Evolutionary conservation across 2,888 invertebrate species (phyloP).

Genomic region (Acronicta psi): DNA sequence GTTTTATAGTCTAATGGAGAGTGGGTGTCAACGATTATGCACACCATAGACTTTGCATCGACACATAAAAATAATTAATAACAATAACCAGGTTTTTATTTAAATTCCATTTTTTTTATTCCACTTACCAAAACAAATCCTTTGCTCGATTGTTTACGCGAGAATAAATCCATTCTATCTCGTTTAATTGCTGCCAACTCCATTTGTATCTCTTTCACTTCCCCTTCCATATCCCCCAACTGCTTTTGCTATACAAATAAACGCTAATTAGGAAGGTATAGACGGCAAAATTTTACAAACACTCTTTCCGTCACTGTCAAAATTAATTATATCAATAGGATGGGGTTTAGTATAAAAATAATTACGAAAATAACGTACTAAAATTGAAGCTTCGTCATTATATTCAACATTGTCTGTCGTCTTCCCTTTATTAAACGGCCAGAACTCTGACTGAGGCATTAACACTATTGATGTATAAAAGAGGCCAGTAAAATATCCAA

Average conservation of each 20-base stretch:
- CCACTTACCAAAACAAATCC: slow-evolving; percentile 29
- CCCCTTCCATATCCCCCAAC: slow-evolving; percentile 80
- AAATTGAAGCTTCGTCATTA: slow-evolving; percentile 45
- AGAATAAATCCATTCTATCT: slow-evolving; percentile 65
- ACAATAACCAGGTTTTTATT: too few relatives aligned
- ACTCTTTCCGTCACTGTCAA: too few relatives aligned
- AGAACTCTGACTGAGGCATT: slow-evolving; percentile 79
- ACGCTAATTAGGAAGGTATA: not conserved
- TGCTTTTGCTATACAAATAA: slow-evolving; percentile 75
- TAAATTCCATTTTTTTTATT: not conserved
- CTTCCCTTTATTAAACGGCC: slow-evolving; percentile 68
- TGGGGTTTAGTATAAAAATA: too few relatives aligned
- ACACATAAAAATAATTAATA: too few relatives aligned
- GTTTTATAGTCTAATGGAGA: too few relatives aligned
- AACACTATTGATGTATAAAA: slow-evolving; percentile 27
- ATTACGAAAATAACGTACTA: slow-evolving; percentile 49
- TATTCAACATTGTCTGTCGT: slow-evolving; percentile 43
- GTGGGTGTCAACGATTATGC: too few relatives aligned
- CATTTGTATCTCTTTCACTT: slow-evolving; percentile 81
- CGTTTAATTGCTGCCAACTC: slow-evolving; percentile 76
- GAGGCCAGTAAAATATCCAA: slow-evolving; percentile 22
- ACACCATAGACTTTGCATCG: too few relatives aligned
- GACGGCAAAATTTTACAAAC: not conserved
- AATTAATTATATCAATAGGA: too few relatives aligned
- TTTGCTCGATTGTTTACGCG: slow-evolving; percentile 35